phyloP scores from a whole-genome alignment of 2,113 vertebrate genomes.

The Papio anubis region DNA sequence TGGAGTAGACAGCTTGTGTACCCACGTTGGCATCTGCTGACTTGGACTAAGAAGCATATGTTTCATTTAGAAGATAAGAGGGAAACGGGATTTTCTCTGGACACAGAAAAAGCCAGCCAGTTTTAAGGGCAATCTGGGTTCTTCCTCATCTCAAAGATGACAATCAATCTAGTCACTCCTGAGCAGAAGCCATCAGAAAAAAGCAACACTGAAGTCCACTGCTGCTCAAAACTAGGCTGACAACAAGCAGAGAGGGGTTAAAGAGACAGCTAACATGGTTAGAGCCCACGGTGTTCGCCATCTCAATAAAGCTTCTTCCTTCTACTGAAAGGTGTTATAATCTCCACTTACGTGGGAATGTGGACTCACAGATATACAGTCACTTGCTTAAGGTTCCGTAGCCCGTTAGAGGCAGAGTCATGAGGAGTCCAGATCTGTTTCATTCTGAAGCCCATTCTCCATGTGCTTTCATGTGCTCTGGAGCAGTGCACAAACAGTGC shows the following conservation, averaged over 20 bases:
- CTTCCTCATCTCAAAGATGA: neutral
- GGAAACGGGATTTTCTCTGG: neutral
- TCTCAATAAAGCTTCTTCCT: neutral
- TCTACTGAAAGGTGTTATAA: accelerated
- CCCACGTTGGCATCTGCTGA: accelerated
- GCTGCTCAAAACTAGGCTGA: neutral
- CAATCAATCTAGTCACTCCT: neutral
- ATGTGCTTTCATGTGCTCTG: too few relatives aligned
- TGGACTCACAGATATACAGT: neutral
- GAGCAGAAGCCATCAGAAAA: neutral
- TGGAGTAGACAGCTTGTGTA: accelerated
- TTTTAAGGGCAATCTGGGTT: neutral
- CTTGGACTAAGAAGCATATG: neutral
- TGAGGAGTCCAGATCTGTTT: neutral
- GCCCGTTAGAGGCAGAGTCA: accelerated
- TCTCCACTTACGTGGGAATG: accelerated
- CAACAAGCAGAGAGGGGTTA: neutral
- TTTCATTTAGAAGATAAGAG: neutral
- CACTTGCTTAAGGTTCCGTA: neutral
- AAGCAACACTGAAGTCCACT: neutral
- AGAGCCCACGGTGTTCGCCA: accelerated
- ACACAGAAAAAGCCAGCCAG: too few relatives aligned
- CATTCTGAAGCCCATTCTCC: neutral
- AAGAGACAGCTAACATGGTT: neutral
- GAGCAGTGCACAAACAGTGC: neutral